Conservation (phyloP, 2,113 vertebrate genomes). For the Baryphthengus martii region DNA sequence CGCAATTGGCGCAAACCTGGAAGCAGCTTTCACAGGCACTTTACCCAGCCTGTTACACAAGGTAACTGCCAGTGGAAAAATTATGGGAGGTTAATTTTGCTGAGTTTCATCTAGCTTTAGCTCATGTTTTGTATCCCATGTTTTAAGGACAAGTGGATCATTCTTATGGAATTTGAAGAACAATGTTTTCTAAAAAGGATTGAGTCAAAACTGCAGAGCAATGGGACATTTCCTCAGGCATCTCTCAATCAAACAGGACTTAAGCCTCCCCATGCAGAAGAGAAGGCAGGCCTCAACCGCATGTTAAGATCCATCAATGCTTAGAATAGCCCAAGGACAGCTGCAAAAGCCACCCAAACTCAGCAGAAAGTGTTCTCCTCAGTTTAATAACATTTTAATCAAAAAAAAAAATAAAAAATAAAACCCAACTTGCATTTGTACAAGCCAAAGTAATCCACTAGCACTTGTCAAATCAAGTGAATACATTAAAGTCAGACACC, state of each 20-base stretch:
- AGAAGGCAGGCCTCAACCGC: not conserved
- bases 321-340: not conserved
- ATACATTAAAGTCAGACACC: not conserved
- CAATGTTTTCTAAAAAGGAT: not conserved
- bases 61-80: not conserved
- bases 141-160: not conserved
- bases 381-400: not conserved
- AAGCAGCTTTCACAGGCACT: not conserved
- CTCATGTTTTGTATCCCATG: not conserved
- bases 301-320: not conserved
- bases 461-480: not conserved
- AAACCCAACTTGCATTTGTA: not conserved
- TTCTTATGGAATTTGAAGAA: not conserved
- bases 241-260: not conserved
- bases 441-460: not conserved
- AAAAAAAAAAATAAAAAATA: not conserved
- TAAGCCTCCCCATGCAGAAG: not conserved
- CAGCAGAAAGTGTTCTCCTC: not conserved
- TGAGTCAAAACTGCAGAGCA: not conserved
- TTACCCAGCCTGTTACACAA: not conserved
- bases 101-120: not conserved
- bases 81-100: not conserved
- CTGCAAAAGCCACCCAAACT: not conserved
- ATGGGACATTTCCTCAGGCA: not conserved
- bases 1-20: not conserved